Conservation (phyloP, 2,113 vertebrate species). For the Psettodes erumei region DNA sequence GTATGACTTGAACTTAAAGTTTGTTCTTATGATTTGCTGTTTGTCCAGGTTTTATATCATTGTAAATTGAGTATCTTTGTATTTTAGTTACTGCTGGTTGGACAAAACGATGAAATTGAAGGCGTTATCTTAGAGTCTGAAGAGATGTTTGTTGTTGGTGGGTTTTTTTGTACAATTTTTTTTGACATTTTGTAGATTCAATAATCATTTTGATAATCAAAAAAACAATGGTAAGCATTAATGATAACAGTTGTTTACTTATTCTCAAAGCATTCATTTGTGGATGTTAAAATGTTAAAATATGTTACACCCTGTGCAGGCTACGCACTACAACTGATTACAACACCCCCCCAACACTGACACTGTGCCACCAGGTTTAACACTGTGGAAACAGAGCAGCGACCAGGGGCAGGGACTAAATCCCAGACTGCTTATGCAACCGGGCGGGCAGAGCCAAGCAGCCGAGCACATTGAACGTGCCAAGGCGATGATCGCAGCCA, state of each 20-base stretch:
- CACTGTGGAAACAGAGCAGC: constrained; percentile 21
- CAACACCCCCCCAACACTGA: background rate
- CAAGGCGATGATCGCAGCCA: constrained; percentile 22
- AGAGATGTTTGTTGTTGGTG: too few species aligned
- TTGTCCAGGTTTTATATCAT: too few species aligned
- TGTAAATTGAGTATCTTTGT: too few species aligned
- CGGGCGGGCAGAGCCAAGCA: constrained; percentile 25
- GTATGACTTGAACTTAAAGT: too few species aligned
- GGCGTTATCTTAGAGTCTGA: background rate
- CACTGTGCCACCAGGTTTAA: constrained; percentile 41
- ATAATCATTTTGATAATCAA: background rate
- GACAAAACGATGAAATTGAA: background rate
- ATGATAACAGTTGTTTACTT: background rate
- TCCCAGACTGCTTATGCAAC: constrained; percentile 69
- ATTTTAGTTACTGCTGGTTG: background rate
- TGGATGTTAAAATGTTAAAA: background rate
- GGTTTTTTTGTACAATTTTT: too few species aligned
- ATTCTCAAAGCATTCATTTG: background rate
- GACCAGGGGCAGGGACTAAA: constrained; percentile 39
- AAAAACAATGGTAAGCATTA: background rate
- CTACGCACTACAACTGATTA: too few species aligned
- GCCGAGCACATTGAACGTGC: constrained; percentile 26
- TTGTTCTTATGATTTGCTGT: too few species aligned
- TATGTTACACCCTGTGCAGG: too few species aligned
- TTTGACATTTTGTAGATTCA: background rate